A percentile compares a stretch with the other conserved stretches of the same genome.
Evolutionary conservation across 2,888 invertebrate species (phyloP).

Genomic region (Acronicta leporina): DNA sequence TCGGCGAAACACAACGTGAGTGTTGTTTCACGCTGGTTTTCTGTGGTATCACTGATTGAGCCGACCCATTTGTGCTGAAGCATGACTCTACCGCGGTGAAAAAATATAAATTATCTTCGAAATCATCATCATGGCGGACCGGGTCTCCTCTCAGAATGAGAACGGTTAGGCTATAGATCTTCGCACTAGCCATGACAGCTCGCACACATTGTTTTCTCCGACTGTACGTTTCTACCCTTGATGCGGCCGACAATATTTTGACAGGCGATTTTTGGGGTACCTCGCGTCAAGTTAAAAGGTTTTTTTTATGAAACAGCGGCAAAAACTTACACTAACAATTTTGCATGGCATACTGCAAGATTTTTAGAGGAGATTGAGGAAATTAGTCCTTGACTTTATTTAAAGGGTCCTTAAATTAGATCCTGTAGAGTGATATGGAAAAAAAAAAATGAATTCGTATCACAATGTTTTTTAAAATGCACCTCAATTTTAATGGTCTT

Average conservation of each 20-base stretch:
- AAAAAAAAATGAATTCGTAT: conserved; percentile 21
- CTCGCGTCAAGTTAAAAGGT: conserved; percentile 70
- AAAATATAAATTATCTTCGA: too few species aligned
- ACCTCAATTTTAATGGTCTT: too few species aligned
- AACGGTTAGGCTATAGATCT: too few species aligned
- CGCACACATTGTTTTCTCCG: conserved; percentile 21
- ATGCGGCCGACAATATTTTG: conserved; percentile 79
- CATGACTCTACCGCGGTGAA: too few species aligned
- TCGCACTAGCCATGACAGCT: too few species aligned
- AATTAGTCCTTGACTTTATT: conserved; percentile 52
- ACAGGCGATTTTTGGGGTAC: conserved; percentile 77
- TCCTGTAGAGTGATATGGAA: conserved; percentile 22
- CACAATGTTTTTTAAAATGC: conserved; percentile 1
- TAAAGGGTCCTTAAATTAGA: conserved; percentile 31
- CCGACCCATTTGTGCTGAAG: too few species aligned
- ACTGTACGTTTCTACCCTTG: conserved; percentile 69
- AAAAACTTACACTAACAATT: conserved; percentile 44
- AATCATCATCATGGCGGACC: too few species aligned
- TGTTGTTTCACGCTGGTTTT: too few species aligned
- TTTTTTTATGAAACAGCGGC: conserved; percentile 56
- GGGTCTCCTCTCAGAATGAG: too few species aligned
- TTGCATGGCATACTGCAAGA: conserved; percentile 46
- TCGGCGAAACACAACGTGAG: too few species aligned
- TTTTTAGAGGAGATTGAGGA: conserved; percentile 46
- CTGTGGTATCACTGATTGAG: too few species aligned